Evolutionary conservation across 2,888 invertebrate genomes (phyloP), one percentile per base, ranked within the genome.

Genomic region (Hemistola chrysoprasaria): DNA sequence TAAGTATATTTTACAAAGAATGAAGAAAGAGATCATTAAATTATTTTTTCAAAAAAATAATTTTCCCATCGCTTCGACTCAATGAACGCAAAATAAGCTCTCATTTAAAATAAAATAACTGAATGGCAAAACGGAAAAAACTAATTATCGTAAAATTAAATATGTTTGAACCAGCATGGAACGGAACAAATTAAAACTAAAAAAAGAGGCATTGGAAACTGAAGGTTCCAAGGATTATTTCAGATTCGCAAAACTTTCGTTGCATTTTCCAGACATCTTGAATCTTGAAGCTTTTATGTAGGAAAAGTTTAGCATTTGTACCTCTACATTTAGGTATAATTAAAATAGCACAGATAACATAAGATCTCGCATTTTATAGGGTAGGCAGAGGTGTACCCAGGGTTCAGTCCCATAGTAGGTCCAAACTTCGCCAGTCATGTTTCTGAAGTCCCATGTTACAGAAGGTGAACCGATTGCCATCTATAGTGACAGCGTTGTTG

Each of bases 101-200:
- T 39, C 23, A 22, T 23, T 23, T 1, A 24, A 37, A n/a, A 40
- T 27, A 22, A 31, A 20, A 42, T 45, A 35, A 8, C 38, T 22
- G 40, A 35, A 35, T 38, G 7, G 9, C 24, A 33, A 8, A 20
- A 11, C 11, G 8, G 11, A 16, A 8, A 34, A 34, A 34, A 21
- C 10, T 16, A 16, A 34, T 58, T 60, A 56, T 35, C 51, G 46
- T 48, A 24, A 43, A 58, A 57, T 56, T 53, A 53, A n/a, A 62
- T 63, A 50, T 41, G 49, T 44, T 53, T 53, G 46, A 51, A 37
- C 35, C 41, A 38, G 42, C 40, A 35, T 29, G n/a, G 37, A 50
- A 46, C 27, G 53, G 28, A 63, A 56, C 47, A 41, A 52, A 57
- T 57, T 59, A 56, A 60, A 60, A 48, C 37, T 38, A 50, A 50